Evolutionary conservation across 1,140 invertebrate genomes (phyloP), one percentile per base, ranked within the genome.

Genomic region (Ostrea denselamellosa): DNA sequence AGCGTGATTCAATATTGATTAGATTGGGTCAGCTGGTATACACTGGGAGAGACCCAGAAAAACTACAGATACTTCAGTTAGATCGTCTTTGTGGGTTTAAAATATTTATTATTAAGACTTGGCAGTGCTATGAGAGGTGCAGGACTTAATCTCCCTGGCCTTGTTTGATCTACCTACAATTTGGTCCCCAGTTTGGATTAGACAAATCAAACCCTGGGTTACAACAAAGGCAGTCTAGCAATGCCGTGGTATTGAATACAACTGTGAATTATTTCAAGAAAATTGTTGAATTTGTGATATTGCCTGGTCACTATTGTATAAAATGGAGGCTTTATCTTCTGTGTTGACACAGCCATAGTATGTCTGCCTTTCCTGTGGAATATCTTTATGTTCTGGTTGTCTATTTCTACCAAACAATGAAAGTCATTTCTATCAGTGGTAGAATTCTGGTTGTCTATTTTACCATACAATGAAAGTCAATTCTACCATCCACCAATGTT

Each of bases 71-170:
- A 62, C 58, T 19, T 19, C 58, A 17, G n/a, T 77, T 77, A 77
- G 8, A 34, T 10, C 25, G 22, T 77, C 68, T 77, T 77, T 77
- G 68, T 77, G 25, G 68, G 68, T 77, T 77, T 77, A 77, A 77
- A 77, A 34, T 77, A 77, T 34, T 77, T 77, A 10, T 77, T 77
- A 77, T 77, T 77, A 34, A 77, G 68, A 77, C 68, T 77, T 77
- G 68, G 68, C 68, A 77, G 68, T 34, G 68, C 22, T 77, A 34
- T 77, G 28, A 77, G 28, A 34, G 68, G 68, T 77, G 68, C 68
- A 77, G 68, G 68, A 28, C 68, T 77, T 77, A 77, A 77, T 77
- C 68, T 77, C 68, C 25, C 28, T 34, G 68, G 25, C 22, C 25
- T 77, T 77, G 12, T 77, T 77, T 77, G 68, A 77, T 77, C 68